phyloP scores from a whole-genome alignment of 2,113 vertebrate genomes.

The Pelodiscus sinensis region DNA sequence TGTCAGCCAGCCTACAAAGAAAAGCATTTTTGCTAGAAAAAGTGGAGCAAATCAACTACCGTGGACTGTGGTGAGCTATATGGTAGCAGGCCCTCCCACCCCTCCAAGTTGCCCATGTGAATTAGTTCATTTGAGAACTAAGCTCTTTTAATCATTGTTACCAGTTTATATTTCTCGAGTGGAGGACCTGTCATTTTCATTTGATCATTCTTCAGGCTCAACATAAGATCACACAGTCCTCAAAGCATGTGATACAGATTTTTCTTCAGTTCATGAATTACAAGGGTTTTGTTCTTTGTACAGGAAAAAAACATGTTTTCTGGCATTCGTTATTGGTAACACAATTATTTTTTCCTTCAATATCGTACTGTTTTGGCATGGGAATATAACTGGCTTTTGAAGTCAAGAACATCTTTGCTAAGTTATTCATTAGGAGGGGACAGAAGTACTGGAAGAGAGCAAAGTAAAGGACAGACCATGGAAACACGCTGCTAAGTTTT shows the following conservation, averaged over 20 bases:
- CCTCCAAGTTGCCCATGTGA: neutral
- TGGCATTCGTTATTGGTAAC: neutral
- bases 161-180: neutral
- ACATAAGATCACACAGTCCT: neutral
- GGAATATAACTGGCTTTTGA: neutral
- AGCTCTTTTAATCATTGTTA: neutral
- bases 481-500: neutral
- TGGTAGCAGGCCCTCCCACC: neutral
- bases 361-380: neutral
- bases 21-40: neutral
- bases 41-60: neutral
- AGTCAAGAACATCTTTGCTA: neutral
- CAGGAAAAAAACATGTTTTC: neutral
- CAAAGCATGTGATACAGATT: neutral
- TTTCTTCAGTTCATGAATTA: neutral
- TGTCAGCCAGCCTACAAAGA: neutral
- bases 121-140: neutral
- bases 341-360: neutral
- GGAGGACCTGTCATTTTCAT: neutral
- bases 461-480: neutral
- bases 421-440: neutral
- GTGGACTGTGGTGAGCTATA: rapidly evolving
- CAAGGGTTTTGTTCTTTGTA: neutral
- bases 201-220: neutral
- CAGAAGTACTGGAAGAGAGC: neutral